Base-by-base conservation (phyloP, 2,888 invertebrate species). In the Lasiommata megera region DNA sequence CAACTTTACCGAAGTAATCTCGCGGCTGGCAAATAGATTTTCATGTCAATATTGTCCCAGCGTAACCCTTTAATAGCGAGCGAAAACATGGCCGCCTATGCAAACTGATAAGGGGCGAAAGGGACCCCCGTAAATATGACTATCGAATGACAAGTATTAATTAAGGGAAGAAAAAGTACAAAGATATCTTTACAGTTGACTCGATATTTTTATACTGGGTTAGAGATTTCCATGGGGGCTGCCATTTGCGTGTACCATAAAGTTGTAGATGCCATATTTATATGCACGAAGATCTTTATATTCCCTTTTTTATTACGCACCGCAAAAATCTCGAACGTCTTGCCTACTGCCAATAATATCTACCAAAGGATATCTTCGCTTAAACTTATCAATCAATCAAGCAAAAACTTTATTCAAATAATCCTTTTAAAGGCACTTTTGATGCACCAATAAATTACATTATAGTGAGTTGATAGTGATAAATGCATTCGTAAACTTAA, bases 131-230 rank as follows among this genome's bases (percentile, higher is more conserved):
- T 77, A 82, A 82, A 82, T 79, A 60, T 60, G 60, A 82, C 79
- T 77, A 78, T 78, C 73, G 67, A 71, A 73, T 82, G 78, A 78
- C 82, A 73, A 71, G 76, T 81, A 85, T 82, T 84, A 82, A 84
- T 84, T 83, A 83, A 69, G 68, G 61, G 61, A 55, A 56, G 48
- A 62, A 59, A 61, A 62, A 54, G 36, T 29, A 40, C 18, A 50
- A 44, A 53, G 44, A 59, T 58, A 58, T 55, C 52, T 53, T 61
- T 58, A 47, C 54, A 47, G 54, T 61, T 54, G 29, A 51, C 46
- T 56, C 34, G 11, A n/a, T 58, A 41, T 56, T 34, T 41, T 29
- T 34, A 16, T 48, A 11, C 40, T 28, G 9, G 6, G 23, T 9
- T 29, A 18, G 18, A 40, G 37, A 18, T 31, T 29, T 12, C 5